These are phyloP conservation scores for Drosophila tropicalis DNA, from an alignment of 1,140 invertebrate genomes.

Conservation along the genomic window DNA sequence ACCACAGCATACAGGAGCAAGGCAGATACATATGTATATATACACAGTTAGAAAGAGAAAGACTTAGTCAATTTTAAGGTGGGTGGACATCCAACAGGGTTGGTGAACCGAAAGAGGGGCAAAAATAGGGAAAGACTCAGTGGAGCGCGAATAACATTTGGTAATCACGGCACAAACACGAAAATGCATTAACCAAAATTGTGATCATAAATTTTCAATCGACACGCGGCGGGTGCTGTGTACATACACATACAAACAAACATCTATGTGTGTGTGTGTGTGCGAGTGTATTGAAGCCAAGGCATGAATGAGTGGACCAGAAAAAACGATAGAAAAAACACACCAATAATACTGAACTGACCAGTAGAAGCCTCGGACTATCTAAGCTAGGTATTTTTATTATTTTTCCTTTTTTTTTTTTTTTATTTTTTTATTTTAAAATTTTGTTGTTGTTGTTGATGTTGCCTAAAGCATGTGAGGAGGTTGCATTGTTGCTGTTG, in stretches of 20 bases:
- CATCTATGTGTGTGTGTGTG: not conserved
- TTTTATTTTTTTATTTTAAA: not conserved
- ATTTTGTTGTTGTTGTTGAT: conserved; percentile 2
- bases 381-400: conserved; percentile 46
- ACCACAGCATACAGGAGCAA: conserved; percentile 58
- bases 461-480: conserved; percentile 47
- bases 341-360: conserved; percentile 54
- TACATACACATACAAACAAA: conserved; percentile 42
- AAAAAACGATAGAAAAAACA: too few species aligned
- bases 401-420: conserved; percentile 14
- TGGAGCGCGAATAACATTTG: conserved; percentile 82
- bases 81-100: not conserved
- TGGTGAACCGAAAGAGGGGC: not conserved
- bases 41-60: conserved; percentile 48
- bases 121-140: conserved; percentile 61
- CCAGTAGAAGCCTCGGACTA: conserved; percentile 55
- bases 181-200: conserved; percentile 82
- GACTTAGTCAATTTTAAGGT: not conserved
- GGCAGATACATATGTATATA: too few species aligned
- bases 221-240: conserved; percentile 79
- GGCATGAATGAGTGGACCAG: conserved; percentile 70
- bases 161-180: conserved; percentile 81
- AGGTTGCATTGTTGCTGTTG: conserved; percentile 51
- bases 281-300: not conserved
- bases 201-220: conserved; percentile 82